Base-by-base conservation (phyloP, 2,888 invertebrate species). In the Rhabditoides inermis region DNA sequence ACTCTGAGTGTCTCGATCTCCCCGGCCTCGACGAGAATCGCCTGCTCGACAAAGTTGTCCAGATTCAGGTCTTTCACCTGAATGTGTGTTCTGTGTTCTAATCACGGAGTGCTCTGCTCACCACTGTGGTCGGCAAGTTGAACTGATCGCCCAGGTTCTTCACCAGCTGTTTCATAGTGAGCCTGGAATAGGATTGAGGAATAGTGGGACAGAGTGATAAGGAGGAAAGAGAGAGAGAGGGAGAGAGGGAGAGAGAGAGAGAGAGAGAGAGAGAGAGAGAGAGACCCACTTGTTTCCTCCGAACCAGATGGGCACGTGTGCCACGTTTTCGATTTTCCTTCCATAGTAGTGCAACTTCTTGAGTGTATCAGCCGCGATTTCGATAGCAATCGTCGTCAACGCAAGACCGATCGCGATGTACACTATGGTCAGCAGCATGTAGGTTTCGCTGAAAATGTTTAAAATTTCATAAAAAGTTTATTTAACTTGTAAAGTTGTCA, bases 291-390 rank as follows among this genome's bases (percentile, higher is more conserved):
- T 70, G 45, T 68, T 70, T 20, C 72, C 72, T 20, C 73, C 73
- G 46, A 73, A 73, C 73, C 73, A 73, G 25, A 73, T 70, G 3
- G 65, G 66, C 0, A 73, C 73, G 37, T 63, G 65, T 41, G 69
- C 73, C 6, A 73, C 73, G 47, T 73, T 72, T 26, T 73, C 72
- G 45, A 73, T 73, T 54, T 73, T 73, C 12, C 73, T 49, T 18
- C 73, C 73, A 39, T 68, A 72, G 50, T 73, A 73, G 51, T 73
- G 73, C 39, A 73, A 47, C 36, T 68, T 66, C 52, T 73, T 73
- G 39, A 73, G 50, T 1, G 64, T 63, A 46, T 73, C 73, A 1
- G 72, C 73, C 4, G 73, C 73, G 22, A 73, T 73, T 55, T 73
- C 69, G n/a, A 73, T 71, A 2, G 73, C 73, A 26, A 73, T 73